Base-by-base conservation (phyloP, 2,797 vertebrate genomes). In the Galagoides demidoff region DNA sequence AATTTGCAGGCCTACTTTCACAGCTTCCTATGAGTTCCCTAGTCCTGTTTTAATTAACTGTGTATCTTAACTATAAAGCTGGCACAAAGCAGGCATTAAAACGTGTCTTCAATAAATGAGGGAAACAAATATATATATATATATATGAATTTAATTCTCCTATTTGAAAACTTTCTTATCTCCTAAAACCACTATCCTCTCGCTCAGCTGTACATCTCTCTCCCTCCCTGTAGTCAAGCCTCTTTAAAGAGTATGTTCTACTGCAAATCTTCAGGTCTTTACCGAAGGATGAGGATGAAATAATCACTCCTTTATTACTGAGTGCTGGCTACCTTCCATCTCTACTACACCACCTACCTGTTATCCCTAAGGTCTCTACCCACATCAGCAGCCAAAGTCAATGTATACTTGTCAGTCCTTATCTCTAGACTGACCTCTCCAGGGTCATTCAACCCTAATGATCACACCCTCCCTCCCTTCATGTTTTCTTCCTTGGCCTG, bases 101-200 rank as follows among this genome's bases (percentile, higher is more conserved):
- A 70, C 66, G 12, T 34, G 57, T 85, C 31, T 92, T 89, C 34
- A 77, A 81, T 70, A 96, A 92, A 88, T 17, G n/a, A 93, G 95
- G 52, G 45, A 85, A 95, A 37, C 43, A 89, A 94, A 14, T 59
- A 92, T 78, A 77, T 39, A 39, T 39, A 43, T 43, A 43, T 43
- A 43, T 79, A 96, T 78, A 90, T 63, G 61, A 49, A 74, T 95
- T 79, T 73, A 94, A 22, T 64, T 85, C 37, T 89, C 7, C 73
- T 66, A 13, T 95, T 83, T 88, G 81, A 94, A 90, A 96, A 84
- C 19, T 66, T 57, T 74, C 27, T 70, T 45, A 39, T 1, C 49
- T 20, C 34, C 11, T 93, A 64, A 90, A 93, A 85, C 7, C 73
- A 66, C 29, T 71, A 2, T 64, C 57, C 31, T 22, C 8, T 55